phyloP scores from a whole-genome alignment of 2,797 vertebrate genomes.

The Steatocranus sp. region DNA sequence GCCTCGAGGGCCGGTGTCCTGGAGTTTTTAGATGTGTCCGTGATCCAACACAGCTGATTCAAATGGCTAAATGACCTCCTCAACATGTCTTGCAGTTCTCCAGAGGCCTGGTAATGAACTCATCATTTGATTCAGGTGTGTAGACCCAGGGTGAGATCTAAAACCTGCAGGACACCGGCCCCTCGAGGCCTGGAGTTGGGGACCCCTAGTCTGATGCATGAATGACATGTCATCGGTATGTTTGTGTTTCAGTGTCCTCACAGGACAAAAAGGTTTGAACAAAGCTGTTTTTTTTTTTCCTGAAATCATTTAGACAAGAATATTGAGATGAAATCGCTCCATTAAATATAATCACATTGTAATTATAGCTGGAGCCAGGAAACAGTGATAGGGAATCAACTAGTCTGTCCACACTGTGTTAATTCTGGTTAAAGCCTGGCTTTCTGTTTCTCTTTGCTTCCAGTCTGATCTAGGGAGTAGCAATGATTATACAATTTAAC shows the following conservation, averaged over 20 bases:
- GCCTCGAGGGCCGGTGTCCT: rapidly evolving
- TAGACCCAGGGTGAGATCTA: not conserved
- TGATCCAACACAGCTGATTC: not conserved
- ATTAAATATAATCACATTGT: not conserved
- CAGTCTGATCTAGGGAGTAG: not conserved
- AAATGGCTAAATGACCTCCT: not conserved
- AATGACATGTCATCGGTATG: not conserved
- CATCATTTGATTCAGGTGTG: not conserved
- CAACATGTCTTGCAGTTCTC: not conserved
- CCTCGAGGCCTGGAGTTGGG: not conserved
- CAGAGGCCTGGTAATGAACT: not conserved
- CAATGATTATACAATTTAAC: not conserved
- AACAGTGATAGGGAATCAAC: not conserved
- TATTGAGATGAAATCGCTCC: not conserved
- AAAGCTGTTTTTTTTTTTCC: not conserved
- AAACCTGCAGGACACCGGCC: not conserved
- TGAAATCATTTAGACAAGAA: not conserved
- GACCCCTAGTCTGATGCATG: not conserved
- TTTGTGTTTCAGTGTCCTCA: not conserved
- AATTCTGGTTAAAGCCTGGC: not conserved
- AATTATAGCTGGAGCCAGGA: not conserved
- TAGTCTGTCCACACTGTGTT: not conserved
- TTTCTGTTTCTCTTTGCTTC: not conserved
- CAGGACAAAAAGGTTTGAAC: not conserved
- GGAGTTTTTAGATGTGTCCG: not conserved